phyloP scores from a whole-genome alignment of 2,113 vertebrate genomes.

The Terrapene triunguis region DNA sequence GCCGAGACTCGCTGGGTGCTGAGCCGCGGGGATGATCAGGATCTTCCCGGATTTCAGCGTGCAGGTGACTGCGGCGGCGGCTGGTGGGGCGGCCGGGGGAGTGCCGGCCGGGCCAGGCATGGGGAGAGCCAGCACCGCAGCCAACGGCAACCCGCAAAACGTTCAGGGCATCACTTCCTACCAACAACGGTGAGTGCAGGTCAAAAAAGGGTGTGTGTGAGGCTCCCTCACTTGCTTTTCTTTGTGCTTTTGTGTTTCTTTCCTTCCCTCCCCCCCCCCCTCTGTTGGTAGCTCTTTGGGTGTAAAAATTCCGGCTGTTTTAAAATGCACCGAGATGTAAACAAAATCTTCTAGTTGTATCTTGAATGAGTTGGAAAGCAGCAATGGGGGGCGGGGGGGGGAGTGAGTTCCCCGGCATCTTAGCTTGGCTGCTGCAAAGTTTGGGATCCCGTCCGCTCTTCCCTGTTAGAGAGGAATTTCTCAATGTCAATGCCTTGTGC shows the following conservation, averaged over 20 bases:
- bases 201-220: constrained; percentile 51
- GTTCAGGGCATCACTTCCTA: constrained; percentile 94
- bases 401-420: constrained; percentile 52
- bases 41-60: constrained; percentile 99
- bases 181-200: constrained; percentile 93
- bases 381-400: constrained; percentile 13
- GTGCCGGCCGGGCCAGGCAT: constrained; percentile 90
- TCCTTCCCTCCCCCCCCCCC: neutral
- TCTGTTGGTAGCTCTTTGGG: neutral
- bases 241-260: constrained; percentile 68
- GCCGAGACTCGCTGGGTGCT: constrained; percentile 79
- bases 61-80: constrained; percentile 95
- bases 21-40: constrained; percentile 93
- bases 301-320: constrained; percentile 47
- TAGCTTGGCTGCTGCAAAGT: constrained; percentile 77
- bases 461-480: constrained; percentile 76
- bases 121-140: constrained; percentile 88
- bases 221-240: constrained; percentile 74
- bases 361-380: constrained; percentile 53
- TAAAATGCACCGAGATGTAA: constrained; percentile 73
- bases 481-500: constrained; percentile 72
- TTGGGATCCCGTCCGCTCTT: constrained; percentile 77
- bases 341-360: constrained; percentile 60
- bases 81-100: constrained; percentile 87
- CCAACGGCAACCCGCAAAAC: constrained; percentile 94